Percentiles rank a stretch among this genome's conserved stretches.
Evolutionary conservation across 2,797 vertebrate genomes (phyloP).

Genomic region (Mus spretus): DNA sequence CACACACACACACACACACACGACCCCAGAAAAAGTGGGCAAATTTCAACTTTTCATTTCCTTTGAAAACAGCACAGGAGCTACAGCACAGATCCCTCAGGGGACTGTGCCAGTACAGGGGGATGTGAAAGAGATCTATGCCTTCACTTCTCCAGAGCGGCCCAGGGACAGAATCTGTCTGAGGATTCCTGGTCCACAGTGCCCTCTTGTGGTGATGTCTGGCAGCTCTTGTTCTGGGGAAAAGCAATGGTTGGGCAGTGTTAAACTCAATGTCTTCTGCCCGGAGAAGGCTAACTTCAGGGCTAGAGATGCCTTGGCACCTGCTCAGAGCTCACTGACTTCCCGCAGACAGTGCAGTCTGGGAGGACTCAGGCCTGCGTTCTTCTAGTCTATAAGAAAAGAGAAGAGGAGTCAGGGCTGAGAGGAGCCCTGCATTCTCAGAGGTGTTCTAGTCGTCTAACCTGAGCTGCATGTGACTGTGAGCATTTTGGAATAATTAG

Average conservation of each 20-base stretch:
- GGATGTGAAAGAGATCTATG: too few species aligned
- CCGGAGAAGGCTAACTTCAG: not conserved
- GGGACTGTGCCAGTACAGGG: accelerated
- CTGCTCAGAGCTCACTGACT: not conserved
- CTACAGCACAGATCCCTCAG: not conserved
- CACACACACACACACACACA: too few species aligned
- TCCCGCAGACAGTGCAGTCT: not conserved
- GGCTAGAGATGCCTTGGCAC: not conserved
- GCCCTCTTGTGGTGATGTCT: conserved; percentile 64
- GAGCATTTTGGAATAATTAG: not conserved
- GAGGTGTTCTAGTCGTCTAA: not conserved
- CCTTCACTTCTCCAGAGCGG: accelerated
- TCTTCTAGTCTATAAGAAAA: conserved; percentile 2
- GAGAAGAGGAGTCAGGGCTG: not conserved
- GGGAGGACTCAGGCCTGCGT: not conserved
- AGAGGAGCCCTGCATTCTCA: not conserved
- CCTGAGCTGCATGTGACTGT: not conserved
- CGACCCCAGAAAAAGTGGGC: not conserved
- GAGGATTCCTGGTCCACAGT: conserved; percentile 34
- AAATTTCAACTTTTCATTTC: not conserved
- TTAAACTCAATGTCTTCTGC: not conserved
- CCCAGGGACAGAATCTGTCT: too few species aligned
- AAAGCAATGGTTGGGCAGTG: not conserved
- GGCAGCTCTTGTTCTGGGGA: conserved; percentile 15
- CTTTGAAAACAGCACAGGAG: conserved; percentile 2